A percentile compares a stretch with the other conserved stretches of the same genome.
Evolutionary conservation across 2,797 vertebrate genomes (phyloP).

Genomic region (Coregonus suidteri): DNA sequence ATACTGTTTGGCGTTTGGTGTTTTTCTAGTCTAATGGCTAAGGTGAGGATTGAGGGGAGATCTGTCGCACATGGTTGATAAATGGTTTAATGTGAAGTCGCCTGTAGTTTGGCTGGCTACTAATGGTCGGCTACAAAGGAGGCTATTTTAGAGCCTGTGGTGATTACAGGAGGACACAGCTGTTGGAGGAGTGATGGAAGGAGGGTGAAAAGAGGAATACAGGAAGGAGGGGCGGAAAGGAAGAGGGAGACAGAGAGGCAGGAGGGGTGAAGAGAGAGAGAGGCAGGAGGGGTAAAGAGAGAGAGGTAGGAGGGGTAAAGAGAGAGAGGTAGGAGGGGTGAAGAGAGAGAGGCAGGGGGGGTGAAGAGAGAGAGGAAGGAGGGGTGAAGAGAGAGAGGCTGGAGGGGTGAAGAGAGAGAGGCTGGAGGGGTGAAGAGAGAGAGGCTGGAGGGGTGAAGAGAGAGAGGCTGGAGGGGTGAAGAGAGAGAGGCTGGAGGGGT

Average conservation of each 20-base stretch:
- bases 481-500: neutral
- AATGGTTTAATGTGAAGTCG: too few species aligned
- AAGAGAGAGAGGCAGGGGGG: neutral
- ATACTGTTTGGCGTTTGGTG: too few species aligned
- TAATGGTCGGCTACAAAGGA: too few species aligned
- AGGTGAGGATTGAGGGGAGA: too few species aligned
- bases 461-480: constrained; percentile 8
- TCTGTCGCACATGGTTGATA: too few species aligned
- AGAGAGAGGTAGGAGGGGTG: neutral
- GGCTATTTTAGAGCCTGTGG: neutral
- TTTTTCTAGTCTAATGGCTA: too few species aligned
- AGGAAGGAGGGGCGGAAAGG: neutral
- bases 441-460: neutral
- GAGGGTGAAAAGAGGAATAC: neutral
- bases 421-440: neutral
- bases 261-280: constrained; percentile 19
- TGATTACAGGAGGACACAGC: neutral
- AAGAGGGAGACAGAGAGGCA: neutral
- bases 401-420: too few species aligned
- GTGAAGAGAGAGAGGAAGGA: constrained; percentile 12
- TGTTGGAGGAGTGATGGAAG: neutral
- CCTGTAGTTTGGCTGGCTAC: too few species aligned
- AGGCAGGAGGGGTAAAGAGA: too few species aligned
- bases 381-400: neutral
- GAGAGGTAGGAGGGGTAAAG: neutral